These are phyloP conservation scores for Drosophila pandora DNA, from an alignment of 1,140 invertebrate genomes.

Conservation along the genomic window DNA sequence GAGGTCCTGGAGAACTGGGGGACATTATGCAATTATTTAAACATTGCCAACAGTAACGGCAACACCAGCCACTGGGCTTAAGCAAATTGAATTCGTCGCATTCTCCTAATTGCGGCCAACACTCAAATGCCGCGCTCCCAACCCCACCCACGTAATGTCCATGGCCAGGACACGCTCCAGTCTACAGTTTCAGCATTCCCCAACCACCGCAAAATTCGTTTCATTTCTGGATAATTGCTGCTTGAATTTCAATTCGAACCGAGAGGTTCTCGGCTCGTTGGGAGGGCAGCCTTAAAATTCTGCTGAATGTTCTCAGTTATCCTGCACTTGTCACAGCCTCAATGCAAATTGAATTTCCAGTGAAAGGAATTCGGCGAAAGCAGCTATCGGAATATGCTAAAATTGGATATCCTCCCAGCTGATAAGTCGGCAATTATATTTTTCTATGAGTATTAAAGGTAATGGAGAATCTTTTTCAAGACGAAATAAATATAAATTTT, in stretches of 20 bases:
- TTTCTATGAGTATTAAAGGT: background rate
- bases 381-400: constrained; percentile 24
- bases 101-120: constrained; percentile 71
- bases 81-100: constrained; percentile 76
- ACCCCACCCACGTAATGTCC: constrained; percentile 53
- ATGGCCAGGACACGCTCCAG: constrained; percentile 28
- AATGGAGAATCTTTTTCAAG: no score
- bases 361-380: constrained; percentile 16
- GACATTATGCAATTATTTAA: constrained; percentile 76
- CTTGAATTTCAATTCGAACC: constrained; percentile 79
- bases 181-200: constrained; percentile 6
- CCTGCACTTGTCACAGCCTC: constrained; percentile 41
- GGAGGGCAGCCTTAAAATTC: constrained; percentile 27
- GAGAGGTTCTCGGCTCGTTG: constrained; percentile 9
- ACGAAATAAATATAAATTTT: no score
- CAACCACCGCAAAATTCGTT: constrained; percentile 38
- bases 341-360: constrained; percentile 53
- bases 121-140: constrained; percentile 56
- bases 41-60: constrained; percentile 45
- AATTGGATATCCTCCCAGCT: background rate
- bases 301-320: constrained; percentile 31
- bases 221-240: constrained; percentile 75
- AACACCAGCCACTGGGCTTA: constrained; percentile 47
- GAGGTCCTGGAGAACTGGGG: constrained; percentile 35
- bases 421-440: background rate